A percentile compares a stretch with the other conserved stretches of the same genome.
Conservation (phyloP, 92 coral and sea anemone species). For the Bergia sp. region DNA sequence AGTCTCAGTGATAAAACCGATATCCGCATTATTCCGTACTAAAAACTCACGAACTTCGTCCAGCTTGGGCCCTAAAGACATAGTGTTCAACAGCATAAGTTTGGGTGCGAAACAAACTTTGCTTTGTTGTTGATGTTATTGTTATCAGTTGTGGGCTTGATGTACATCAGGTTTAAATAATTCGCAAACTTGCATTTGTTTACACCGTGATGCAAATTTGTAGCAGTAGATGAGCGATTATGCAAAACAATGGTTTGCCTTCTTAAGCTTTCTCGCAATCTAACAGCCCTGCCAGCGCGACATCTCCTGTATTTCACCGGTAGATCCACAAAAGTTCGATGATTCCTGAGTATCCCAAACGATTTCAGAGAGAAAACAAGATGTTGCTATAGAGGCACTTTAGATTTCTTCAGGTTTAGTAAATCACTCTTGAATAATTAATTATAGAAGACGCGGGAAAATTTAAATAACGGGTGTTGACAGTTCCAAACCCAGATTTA, state of each 20-base stretch:
- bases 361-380: constrained; percentile 21
- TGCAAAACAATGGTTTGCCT: constrained; percentile 14
- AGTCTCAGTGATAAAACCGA: background rate
- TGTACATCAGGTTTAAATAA: too few relatives aligned
- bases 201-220: background rate
- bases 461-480: background rate
- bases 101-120: too few relatives aligned
- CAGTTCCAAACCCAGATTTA: background rate
- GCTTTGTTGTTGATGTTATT: too few relatives aligned
- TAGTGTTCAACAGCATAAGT: too few relatives aligned
- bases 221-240: background rate
- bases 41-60: too few relatives aligned
- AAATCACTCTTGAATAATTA: constrained; percentile 23
- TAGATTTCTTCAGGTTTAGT: constrained; percentile 19
- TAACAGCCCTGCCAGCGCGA: background rate
- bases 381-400: background rate
- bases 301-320: constrained; percentile 23
- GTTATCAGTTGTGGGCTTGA: too few relatives aligned
- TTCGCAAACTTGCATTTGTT: background rate
- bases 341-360: constrained; percentile 9
- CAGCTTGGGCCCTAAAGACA: too few relatives aligned
- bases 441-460: background rate
- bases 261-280: constrained; percentile 12
- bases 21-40: background rate
- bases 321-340: background rate